These are phyloP conservation scores for Gobio gobio DNA, from an alignment of 2,113 vertebrate genomes.

Conservation along the genomic window DNA sequence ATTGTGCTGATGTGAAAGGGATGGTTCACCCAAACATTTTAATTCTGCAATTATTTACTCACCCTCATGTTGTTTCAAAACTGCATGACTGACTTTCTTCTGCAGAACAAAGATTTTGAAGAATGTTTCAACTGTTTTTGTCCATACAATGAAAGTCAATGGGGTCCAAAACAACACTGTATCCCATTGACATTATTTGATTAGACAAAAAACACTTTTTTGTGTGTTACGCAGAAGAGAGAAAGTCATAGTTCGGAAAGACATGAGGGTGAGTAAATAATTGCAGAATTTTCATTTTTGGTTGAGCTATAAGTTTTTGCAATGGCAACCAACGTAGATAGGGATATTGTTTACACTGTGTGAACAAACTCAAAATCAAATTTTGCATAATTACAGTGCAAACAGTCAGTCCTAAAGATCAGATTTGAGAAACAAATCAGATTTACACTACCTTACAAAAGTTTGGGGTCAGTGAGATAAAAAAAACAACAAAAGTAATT, in stretches of 20 bases:
- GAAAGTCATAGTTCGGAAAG: background rate
- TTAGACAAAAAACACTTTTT: background rate
- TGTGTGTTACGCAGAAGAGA: background rate
- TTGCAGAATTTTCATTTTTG: background rate
- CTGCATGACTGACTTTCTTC: background rate
- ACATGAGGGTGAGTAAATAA: background rate
- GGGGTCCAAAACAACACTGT: background rate
- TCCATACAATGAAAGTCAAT: background rate
- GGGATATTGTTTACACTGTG: background rate
- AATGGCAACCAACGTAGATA: background rate
- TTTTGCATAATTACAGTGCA: background rate
- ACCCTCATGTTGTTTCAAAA: background rate
- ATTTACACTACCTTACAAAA: background rate
- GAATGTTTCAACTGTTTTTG: background rate
- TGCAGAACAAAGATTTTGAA: background rate
- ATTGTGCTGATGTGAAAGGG: background rate
- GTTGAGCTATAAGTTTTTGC: background rate
- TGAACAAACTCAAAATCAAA: background rate
- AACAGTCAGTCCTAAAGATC: background rate
- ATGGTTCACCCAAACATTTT: background rate
- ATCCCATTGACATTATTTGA: background rate
- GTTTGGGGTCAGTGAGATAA: background rate
- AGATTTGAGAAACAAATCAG: background rate
- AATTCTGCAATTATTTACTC: background rate
- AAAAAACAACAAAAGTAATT: background rate